phyloP scores from a whole-genome alignment of 2,113 vertebrate genomes.

The Callipepla californica region DNA sequence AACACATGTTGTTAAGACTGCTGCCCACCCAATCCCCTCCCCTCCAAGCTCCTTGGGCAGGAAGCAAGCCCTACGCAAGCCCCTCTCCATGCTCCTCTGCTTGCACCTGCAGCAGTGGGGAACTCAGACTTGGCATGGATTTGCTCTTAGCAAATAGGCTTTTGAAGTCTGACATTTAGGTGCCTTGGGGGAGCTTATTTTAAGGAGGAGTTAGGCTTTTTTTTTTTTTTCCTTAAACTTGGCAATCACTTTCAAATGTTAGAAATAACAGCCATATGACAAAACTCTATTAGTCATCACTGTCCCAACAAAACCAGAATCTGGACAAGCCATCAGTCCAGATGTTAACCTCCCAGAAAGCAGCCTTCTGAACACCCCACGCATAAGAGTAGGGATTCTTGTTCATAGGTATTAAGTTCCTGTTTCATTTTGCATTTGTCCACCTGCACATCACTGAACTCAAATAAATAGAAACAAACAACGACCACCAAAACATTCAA shows the following conservation, averaged over 20 bases:
- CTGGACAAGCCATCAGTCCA: neutral
- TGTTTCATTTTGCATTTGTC: neutral
- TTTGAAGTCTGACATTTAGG: neutral
- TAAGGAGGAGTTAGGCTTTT: fast-evolving
- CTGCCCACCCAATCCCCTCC: neutral
- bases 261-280: neutral
- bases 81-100: neutral
- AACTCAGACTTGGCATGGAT: neutral
- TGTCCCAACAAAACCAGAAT: neutral
- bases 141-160: neutral
- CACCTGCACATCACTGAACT: neutral
- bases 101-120: neutral
- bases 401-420: neutral
- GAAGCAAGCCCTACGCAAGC: neutral
- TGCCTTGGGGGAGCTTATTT: neutral
- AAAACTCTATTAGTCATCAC: neutral
- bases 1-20: neutral
- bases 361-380: neutral
- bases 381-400: neutral
- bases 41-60: neutral
- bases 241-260: neutral
- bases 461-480: neutral
- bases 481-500: neutral
- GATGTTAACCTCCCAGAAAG: neutral
- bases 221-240: neutral